Conservation (phyloP, 2,113 vertebrate species). For the Coturnix japonica region DNA sequence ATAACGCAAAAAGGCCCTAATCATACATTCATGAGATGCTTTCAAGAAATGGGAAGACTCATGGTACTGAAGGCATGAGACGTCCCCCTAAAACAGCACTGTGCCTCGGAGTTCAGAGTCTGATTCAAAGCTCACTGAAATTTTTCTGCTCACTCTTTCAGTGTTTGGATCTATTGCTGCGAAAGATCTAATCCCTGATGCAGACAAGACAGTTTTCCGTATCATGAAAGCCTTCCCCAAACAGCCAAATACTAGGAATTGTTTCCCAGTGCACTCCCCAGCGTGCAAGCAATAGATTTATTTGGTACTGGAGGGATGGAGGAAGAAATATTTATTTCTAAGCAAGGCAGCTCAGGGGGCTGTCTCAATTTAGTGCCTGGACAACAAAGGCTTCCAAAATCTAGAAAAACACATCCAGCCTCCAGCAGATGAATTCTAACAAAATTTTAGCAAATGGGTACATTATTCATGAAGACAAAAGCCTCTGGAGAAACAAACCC, state of each 20-base stretch:
- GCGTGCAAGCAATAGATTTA: neutral
- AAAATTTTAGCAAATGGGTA: neutral
- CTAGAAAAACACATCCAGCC: conserved; percentile 13
- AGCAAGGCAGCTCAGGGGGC: neutral
- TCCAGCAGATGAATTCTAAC: conserved; percentile 39
- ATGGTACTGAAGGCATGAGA: neutral
- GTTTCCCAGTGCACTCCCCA: neutral
- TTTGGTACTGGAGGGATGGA: neutral
- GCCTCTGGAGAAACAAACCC: conserved; percentile 54
- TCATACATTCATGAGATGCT: neutral
- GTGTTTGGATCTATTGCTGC: neutral
- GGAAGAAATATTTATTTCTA: conserved; percentile 1
- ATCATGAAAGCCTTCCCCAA: neutral
- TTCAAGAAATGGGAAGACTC: neutral
- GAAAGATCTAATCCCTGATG: neutral
- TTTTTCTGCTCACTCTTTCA: neutral
- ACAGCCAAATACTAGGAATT: neutral
- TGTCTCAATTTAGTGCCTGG: neutral
- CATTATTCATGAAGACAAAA: conserved; percentile 59
- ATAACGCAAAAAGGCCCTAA: neutral
- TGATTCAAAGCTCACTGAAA: neutral
- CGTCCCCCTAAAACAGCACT: neutral
- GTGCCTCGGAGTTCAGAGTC: neutral
- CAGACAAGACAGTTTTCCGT: neutral
- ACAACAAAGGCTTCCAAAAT: conserved; percentile 2